Evolutionary conservation across 2,888 invertebrate species (phyloP).

Genomic region (Scaptomyza flava): DNA sequence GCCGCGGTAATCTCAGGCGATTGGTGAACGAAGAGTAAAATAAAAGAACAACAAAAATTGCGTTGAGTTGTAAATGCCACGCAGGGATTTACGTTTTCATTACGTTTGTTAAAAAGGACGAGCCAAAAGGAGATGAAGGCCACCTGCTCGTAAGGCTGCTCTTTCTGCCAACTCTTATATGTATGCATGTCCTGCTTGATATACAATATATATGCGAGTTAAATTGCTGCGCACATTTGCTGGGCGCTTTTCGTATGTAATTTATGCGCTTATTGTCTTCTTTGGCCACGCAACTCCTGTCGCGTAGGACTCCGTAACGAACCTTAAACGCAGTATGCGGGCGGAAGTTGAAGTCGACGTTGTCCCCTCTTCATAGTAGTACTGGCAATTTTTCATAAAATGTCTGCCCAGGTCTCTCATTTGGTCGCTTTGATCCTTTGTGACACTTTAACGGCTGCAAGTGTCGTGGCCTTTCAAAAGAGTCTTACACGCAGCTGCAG

Average conservation of each 20-base stretch:
- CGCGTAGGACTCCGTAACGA: slow-evolving; percentile 22
- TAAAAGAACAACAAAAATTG: slow-evolving; percentile 53
- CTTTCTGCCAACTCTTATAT: not conserved
- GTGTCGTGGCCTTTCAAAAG: not conserved
- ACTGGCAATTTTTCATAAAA: slow-evolving; percentile 70
- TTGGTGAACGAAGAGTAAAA: slow-evolving; percentile 38
- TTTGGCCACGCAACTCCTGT: slow-evolving; percentile 25
- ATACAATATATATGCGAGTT: slow-evolving; percentile 11
- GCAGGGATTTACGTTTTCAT: slow-evolving; percentile 77
- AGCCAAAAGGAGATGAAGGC: slow-evolving; percentile 10
- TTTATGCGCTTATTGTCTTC: slow-evolving; percentile 76
- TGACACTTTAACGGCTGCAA: slow-evolving; percentile 56
- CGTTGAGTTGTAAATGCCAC: slow-evolving; percentile 77
- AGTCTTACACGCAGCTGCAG: slow-evolving; percentile 39
- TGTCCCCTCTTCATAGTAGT: slow-evolving; percentile 52
- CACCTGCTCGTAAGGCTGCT: slow-evolving; percentile 12
- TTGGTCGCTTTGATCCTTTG: slow-evolving; percentile 62
- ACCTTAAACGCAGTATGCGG: slow-evolving; percentile 21
- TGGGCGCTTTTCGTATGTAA: slow-evolving; percentile 63
- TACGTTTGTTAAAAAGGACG: slow-evolving; percentile 63
- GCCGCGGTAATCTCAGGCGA: slow-evolving; percentile 62
- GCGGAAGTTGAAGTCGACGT: slow-evolving; percentile 7
- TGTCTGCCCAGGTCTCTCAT: slow-evolving; percentile 33
- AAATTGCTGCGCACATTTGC: slow-evolving; percentile 42
- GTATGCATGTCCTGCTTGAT: not conserved